Base-by-base conservation (phyloP, 2,797 vertebrate species). In the Hypotaenidia okinawae region DNA sequence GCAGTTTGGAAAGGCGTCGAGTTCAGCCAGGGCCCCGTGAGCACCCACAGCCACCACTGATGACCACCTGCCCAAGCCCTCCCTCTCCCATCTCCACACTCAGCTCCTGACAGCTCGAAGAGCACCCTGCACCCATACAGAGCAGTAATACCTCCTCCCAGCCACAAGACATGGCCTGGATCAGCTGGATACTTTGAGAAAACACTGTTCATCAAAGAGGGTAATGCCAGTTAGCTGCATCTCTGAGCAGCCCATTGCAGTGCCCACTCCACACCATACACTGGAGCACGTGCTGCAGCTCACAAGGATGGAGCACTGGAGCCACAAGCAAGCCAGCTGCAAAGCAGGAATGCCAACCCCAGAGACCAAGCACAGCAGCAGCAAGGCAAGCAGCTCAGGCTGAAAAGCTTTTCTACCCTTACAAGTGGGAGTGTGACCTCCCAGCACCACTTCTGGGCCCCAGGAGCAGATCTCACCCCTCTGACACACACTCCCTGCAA, bases 401-500 rank as follows among this genome's bases (percentile, higher is more conserved):
- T 62, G n/a, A 37, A 51, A 41, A 83, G 59, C 43, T 59, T 67
- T 54, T 67, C 72, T 18, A 16, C 33, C 28, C 75, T 79, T 32
- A 6, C 0, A 19, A 3, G 70, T 10, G 28, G 35, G 24, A 67
- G 18, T 30, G 39, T 0, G 0, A 14, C 37, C 16, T 78, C 22
- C 45, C 52, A 67, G 45, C 1, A 22, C 21, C 32, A 13, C 7
- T 23, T 37, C 52, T 62, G 67, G 51, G 45, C 55, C 5, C 30
- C 19, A 11, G 51, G 33, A 45, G 33, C 5, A n/a, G 37, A 62
- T 78, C 47, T 81, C 30, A 3, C 0, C 9, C 27, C 2, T 47
- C 69, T 8, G 43, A 78, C 28, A 49, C 9, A 0, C 0, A 1
- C 3, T 7, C 24, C 51, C 41, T 4, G 0, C 1, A 1, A 41